A percentile compares a stretch with the other conserved stretches of the same genome.
Conservation (phyloP, 2,797 vertebrate genomes). For the Nannoperca australis region DNA sequence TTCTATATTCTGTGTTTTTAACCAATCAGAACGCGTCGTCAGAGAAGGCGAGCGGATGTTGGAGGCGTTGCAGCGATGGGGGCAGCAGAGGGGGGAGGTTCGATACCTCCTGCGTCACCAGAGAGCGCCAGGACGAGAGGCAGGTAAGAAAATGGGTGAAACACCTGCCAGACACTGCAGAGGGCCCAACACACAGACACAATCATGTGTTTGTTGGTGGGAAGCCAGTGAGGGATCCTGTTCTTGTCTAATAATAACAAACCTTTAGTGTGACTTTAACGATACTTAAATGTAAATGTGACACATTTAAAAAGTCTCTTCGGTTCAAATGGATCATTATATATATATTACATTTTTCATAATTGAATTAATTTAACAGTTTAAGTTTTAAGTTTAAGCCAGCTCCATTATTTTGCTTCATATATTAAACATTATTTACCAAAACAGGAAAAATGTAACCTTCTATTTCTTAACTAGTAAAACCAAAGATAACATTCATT, state of each 20-base stretch:
- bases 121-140: conserved; percentile 79
- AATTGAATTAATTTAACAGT: no score
- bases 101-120: conserved; percentile 92
- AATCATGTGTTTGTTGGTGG: background rate
- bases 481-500: no score
- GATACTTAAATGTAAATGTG: no score
- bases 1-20: background rate
- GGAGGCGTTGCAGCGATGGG: conserved; percentile 91
- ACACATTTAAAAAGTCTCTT: no score
- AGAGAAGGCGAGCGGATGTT: conserved; percentile 90
- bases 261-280: no score
- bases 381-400: no score
- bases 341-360: no score
- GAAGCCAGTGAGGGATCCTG: background rate
- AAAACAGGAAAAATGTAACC: no score
- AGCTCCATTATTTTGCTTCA: no score
- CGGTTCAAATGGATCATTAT: no score
- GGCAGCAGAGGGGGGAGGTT: conserved; percentile 90
- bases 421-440: no score
- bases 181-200: background rate
- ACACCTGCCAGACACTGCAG: background rate
- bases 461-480: no score
- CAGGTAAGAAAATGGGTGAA: conserved; percentile 75
- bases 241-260: background rate
- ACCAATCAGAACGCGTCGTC: conserved; percentile 87